Evolutionary conservation across 1,140 invertebrate species (phyloP), one percentile per base, ranked within the genome.

Genomic region (Pachypsylla venusta): DNA sequence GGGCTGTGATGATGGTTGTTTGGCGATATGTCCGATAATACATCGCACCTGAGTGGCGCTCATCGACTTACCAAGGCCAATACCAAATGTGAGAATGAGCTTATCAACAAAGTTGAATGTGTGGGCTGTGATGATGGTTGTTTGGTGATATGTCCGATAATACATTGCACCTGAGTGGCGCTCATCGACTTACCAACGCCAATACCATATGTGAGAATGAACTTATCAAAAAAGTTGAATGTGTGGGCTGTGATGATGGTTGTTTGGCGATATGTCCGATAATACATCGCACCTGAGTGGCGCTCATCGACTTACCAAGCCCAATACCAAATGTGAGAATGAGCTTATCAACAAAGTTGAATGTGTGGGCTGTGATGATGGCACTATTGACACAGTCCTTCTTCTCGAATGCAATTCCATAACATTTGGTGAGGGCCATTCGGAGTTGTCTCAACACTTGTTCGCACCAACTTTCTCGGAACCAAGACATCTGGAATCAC

Each of bases 401-500:
- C 73, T 94, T 93, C 69, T 98, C 93, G 77, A 95, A 98, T 2
- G 93, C 92, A 64, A 97, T 89, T 10, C 90, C 89, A 70, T 97
- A 91, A 72, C 93, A 98, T 74, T 97, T 97, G 19, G 89, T 84
- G n/a, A 98, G 76, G 4, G 90, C 93, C 71, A 95, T 93, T 53
- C 87, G 79, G 35, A 98, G 70, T 69, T 98, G 93, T 2, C 91
- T 74, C 16, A 96, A 73, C 4, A 94, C 86, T 75, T 98, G 93
- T 75, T 98, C 93, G 68, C 94, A 94, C 90, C 93, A 97, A 69
- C 91, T 94, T 73, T 98, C 93, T 40, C 93, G 77, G 77, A 98
- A 96, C 91, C 93, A 97, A 60, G 94, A 90, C 88, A 98, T 93
- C 85, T 89, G 68, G 25, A 63, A 71, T 55, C 22, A 48, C 19